Evolutionary conservation across 2,797 vertebrate species (phyloP).

Genomic region (Microctenopoma lineatum): DNA sequence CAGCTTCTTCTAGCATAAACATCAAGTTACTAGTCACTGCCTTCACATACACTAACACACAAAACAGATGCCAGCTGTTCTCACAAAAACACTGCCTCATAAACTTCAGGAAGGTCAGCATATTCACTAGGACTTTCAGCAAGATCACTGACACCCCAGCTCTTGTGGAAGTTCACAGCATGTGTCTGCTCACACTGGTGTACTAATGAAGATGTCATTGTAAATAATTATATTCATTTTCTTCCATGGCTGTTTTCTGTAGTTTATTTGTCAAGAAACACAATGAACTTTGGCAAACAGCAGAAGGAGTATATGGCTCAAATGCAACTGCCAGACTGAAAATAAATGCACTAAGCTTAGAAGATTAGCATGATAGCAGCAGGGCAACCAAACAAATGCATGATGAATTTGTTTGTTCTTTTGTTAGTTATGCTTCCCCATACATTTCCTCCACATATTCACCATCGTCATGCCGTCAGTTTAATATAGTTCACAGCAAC

Average conservation of each 20-base stretch:
- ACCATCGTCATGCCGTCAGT: constrained; percentile 11
- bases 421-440: constrained; percentile 6
- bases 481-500: constrained; percentile 13
- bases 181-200: constrained; percentile 6
- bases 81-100: constrained; percentile 12
- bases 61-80: constrained; percentile 41
- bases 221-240: constrained; percentile 12
- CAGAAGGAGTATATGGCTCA: constrained; percentile 20
- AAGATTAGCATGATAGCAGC: constrained; percentile 19
- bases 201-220: constrained; percentile 10
- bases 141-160: not conserved
- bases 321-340: constrained; percentile 42
- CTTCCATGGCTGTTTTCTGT: not conserved
- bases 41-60: constrained; percentile 10
- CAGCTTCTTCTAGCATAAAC: constrained; percentile 4
- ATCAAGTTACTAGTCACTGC: constrained; percentile 7
- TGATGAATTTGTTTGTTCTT: constrained; percentile 23
- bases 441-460: constrained; percentile 15
- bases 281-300: constrained; percentile 33
- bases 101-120: constrained; percentile 25
- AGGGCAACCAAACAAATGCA: constrained; percentile 4
- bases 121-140: constrained; percentile 22
- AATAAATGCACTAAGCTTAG: constrained; percentile 5
- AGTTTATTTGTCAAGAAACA: constrained; percentile 7
- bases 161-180: not conserved